Base-by-base conservation (phyloP, 2,888 invertebrate species). In the Parelbella ahira region DNA sequence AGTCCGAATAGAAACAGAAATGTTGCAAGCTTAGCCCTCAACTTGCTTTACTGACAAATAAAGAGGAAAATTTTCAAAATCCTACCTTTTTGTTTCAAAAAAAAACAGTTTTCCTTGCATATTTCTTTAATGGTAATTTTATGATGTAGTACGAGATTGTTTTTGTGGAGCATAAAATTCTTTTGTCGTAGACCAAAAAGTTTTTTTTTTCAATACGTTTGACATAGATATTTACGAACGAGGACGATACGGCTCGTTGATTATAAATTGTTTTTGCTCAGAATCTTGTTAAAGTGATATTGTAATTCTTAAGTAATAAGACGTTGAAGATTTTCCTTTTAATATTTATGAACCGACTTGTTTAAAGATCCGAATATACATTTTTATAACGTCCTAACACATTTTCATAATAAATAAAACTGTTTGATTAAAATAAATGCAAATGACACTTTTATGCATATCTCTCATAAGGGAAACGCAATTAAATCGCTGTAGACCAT, bases 91-190 rank as follows among this genome's bases (percentile, higher is more conserved):
- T 33, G 25, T 32, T 25, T 18, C 5, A 6, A 8, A 19, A 20
- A 37, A 29, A 41, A 25, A 7, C 20, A 25, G 27, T 37, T 37
- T 37, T 20, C n/a, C 25, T 4, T 20, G 32, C 13, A 25, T 39
- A 39, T 28, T 32, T 38, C 21, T 21, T 29, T 38, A 38, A 36
- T 36, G 36, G 19, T 34, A 24, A 15, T 36, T 19, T 34, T 34
- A 24, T 34, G 34, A 34, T 25, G 11, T 11, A 37, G 28, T 21
- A 20, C 20, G 13, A 28, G 15, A 37, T 18, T 38, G 10, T 38
- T 30, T 23, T 15, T 38, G 29, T 8, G 12, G 28, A n/a, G 12
- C n/a, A n/a, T 27, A 19, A 28, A 21, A 20, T 15, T 37, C 21
- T 20, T 9, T 38, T 38, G 9, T 24, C n/a, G 15, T 19, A 27